phyloP scores from a whole-genome alignment of 2,888 invertebrate genomes.

The Nomada ferruginata region DNA sequence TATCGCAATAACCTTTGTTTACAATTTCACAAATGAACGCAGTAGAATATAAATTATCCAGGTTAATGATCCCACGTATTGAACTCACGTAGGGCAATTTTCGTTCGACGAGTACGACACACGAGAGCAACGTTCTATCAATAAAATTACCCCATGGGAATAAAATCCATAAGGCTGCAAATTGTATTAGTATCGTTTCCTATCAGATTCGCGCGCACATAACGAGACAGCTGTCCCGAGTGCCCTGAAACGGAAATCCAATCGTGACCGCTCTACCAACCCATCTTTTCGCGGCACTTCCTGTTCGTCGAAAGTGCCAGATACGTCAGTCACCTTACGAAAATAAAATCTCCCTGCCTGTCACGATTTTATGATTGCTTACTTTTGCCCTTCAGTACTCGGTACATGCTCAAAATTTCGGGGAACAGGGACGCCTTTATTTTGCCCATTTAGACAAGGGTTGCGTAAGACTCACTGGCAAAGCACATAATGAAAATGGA shows the following conservation, averaged over 20 bases:
- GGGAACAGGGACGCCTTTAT: neutral
- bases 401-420: neutral
- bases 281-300: too few relatives aligned
- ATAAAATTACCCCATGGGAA: neutral
- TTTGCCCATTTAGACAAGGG: neutral
- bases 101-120: neutral
- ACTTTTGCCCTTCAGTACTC: neutral
- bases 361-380: neutral
- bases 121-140: neutral
- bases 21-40: too few relatives aligned
- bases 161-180: slow-evolving; percentile 6
- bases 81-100: too few relatives aligned
- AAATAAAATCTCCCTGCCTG: slow-evolving; percentile 38
- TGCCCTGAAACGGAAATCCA: slow-evolving; percentile 32
- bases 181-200: slow-evolving; percentile 28
- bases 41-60: too few relatives aligned
- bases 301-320: slow-evolving; percentile 26
- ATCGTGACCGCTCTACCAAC: slow-evolving; percentile 2
- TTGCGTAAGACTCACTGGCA: too few relatives aligned
- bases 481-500: too few relatives aligned
- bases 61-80: too few relatives aligned
- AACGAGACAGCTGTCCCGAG: slow-evolving; percentile 33
- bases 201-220: slow-evolving; percentile 25
- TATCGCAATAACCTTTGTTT: too few relatives aligned
- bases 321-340: slow-evolving; percentile 24